phyloP scores from a whole-genome alignment of 2,888 invertebrate genomes.

The Aphidoletes aphidimyza region DNA sequence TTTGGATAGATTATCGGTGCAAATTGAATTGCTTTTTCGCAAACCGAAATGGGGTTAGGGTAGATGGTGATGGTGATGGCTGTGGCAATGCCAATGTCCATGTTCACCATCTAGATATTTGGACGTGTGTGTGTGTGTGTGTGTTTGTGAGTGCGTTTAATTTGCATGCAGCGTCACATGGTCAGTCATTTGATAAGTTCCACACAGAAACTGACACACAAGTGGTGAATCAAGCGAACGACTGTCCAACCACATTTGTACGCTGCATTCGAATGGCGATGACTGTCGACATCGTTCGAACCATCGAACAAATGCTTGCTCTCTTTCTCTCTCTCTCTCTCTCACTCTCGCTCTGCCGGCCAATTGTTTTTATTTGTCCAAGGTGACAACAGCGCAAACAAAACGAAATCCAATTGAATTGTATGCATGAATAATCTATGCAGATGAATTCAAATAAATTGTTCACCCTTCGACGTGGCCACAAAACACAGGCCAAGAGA shows the following conservation, averaged over 20 bases:
- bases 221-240: conserved; percentile 23
- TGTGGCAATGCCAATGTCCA: no score
- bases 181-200: conserved; percentile 29
- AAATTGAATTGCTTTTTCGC: conserved; percentile 41
- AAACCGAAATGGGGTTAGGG: background rate
- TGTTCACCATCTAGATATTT: no score
- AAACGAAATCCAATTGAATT: conserved; percentile 39
- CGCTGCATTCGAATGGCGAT: background rate
- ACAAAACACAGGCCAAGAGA: conserved; percentile 5
- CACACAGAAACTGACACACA: conserved; percentile 32
- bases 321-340: no score
- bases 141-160: background rate
- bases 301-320: no score
- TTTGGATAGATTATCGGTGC: conserved; percentile 49
- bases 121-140: no score
- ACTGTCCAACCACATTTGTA: conserved; percentile 35
- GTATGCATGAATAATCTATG: conserved; percentile 47
- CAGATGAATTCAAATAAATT: conserved; percentile 51
- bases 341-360: no score
- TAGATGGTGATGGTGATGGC: background rate
- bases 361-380: conserved; percentile 42
- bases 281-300: no score
- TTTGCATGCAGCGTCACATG: conserved; percentile 37
- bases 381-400: conserved; percentile 43
- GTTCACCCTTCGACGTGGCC: conserved; percentile 13